Percentiles rank a stretch among this genome's conserved stretches.
phyloP scores from a whole-genome alignment of 2,888 invertebrate species.

The Agrypnus murinus region DNA sequence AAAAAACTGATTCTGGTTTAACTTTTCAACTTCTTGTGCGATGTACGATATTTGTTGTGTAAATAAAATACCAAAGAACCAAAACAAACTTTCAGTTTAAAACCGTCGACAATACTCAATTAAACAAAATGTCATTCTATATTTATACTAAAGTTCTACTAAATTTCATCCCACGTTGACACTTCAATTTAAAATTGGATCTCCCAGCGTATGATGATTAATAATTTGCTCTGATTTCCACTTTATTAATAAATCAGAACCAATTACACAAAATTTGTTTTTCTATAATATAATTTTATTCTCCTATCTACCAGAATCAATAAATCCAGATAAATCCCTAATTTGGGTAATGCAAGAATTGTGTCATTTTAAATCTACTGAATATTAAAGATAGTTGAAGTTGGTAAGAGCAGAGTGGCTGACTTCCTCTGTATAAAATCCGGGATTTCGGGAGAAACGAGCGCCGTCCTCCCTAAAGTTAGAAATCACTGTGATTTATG shows the following conservation, averaged over 20 bases:
- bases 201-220: neutral
- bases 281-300: too few species aligned
- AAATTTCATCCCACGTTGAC: conserved; percentile 8
- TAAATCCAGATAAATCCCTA: too few species aligned
- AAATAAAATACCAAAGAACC: too few species aligned
- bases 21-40: too few species aligned
- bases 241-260: too few species aligned
- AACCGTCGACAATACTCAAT: neutral
- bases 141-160: conserved; percentile 2
- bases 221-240: too few species aligned
- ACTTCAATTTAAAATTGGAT: conserved; percentile 2
- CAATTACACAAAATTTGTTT: too few species aligned
- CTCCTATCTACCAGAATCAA: too few species aligned
- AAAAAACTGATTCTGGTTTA: too few species aligned
- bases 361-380: conserved; percentile 20
- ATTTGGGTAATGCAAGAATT: conserved; percentile 16
- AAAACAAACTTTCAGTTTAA: neutral
- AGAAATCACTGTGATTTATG: conserved; percentile 20
- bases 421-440: conserved; percentile 24
- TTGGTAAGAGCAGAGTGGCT: conserved; percentile 21
- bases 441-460: conserved; percentile 8
- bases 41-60: too few species aligned
- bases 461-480: neutral
- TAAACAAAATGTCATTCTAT: conserved; percentile 24
- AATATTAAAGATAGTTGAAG: conserved; percentile 31